Evolutionary conservation across 2,113 vertebrate genomes (phyloP), one percentile per base, ranked within the genome.

Genomic region (Lutjanus erythropterus): DNA sequence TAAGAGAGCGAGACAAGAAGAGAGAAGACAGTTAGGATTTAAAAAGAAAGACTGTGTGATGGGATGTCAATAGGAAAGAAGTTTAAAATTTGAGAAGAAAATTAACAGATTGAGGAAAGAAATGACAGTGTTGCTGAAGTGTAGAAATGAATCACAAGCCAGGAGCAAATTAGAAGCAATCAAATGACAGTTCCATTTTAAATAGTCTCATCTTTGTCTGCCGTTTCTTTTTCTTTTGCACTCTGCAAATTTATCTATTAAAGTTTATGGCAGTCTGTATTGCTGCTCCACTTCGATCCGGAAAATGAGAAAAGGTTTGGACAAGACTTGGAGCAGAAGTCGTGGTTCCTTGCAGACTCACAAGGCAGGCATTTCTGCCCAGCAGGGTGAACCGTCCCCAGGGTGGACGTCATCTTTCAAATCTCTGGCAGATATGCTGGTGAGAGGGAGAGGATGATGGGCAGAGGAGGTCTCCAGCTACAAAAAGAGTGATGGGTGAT

Each of bases 401-500:
- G 68, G 77, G 75, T 41, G 42, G 65, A 73, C 33, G 70, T 74
- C 72, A 81, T 83, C 71, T 67, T 86, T 86, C 60, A 77, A 67
- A 74, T 60, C 62, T 67, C 71, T 67, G 59, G 53, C 67, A 47
- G 53, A 77, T n/a, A 60, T 4, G 18, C 31, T 39, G 68, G 56
- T 67, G 49, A 75, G 16, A 60, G 23, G 70, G 53, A 44, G 56
- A 74, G 42, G 75, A 55, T 80, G 89, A 79, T 21, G 64, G 80
- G 86, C 59, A 75, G 74, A 44, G 66, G 76, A 73, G 59, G 46
- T 86, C 75, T 84, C 60, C 29, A 41, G 77, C 80, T 76, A 62
- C 71, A 74, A 64, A n/a, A 83, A 89, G 90, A 90, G 55, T 86
- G 88, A 91, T 92, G 81, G 87, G 66, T 60, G 81, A 69, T 91